Conservation (phyloP, 2,113 vertebrate genomes). For the Ifrita kowaldi region DNA sequence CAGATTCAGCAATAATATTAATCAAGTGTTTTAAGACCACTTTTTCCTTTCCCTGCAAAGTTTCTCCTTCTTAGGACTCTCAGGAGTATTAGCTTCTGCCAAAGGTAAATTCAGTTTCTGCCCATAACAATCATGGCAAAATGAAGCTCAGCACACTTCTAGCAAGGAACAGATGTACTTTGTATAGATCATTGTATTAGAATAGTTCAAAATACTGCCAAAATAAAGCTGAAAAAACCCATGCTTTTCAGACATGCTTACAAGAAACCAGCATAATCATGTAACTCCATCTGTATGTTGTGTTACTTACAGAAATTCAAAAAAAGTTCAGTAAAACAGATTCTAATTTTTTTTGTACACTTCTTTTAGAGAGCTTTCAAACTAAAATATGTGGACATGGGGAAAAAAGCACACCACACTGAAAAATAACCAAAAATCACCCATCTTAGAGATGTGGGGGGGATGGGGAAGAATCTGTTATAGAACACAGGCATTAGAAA, state of each 20-base stretch:
- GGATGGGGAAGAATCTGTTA: background rate
- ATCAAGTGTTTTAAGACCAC: conserved; percentile 22
- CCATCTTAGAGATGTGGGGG: background rate
- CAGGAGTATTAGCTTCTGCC: conserved; percentile 16
- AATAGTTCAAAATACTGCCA: background rate
- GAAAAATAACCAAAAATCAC: background rate
- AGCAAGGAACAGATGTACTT: background rate
- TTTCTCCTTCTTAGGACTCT: background rate
- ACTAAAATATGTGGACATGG: background rate
- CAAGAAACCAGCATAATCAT: background rate
- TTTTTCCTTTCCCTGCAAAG: background rate
- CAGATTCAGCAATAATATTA: background rate
- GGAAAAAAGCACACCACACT: background rate
- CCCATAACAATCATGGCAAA: background rate
- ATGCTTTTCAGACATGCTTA: background rate
- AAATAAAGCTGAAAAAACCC: background rate
- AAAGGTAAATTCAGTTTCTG: conserved; percentile 8
- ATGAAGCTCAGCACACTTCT: background rate
- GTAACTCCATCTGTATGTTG: background rate
- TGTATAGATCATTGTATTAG: background rate
- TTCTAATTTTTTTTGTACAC: background rate
- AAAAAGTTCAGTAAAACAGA: background rate
- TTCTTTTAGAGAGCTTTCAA: background rate
- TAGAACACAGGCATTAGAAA: background rate
- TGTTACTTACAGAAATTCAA: background rate